Evolutionary conservation across 35 echinoderm and acorn worm genomes (phyloP).

Genomic region (Amphiura filiformis): DNA sequence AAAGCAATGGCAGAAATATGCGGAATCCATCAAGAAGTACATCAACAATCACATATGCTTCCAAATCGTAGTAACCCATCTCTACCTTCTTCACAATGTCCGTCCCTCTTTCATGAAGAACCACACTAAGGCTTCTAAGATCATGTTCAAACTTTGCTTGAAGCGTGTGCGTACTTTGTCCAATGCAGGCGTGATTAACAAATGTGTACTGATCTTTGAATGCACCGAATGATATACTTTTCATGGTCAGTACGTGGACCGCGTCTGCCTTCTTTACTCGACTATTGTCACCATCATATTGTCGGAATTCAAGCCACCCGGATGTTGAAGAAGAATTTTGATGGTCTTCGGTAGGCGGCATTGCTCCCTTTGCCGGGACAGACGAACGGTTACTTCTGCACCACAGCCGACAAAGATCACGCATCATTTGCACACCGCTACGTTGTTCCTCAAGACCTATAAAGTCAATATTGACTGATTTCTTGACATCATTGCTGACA

Average conservation of each 20-base stretch:
- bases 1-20: neutral
- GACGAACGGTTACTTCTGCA: neutral
- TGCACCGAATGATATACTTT: neutral
- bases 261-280: neutral
- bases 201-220: neutral
- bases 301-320: neutral
- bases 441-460: neutral
- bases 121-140: neutral
- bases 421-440: neutral
- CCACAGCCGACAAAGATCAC: neutral
- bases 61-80: neutral
- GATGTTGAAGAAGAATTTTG: neutral
- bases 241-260: neutral
- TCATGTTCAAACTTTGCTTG: neutral
- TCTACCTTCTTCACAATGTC: neutral
- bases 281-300: neutral
- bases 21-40: neutral
- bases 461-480: neutral
- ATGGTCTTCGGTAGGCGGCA: neutral
- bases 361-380: neutral
- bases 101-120: neutral
- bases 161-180: neutral
- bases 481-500: neutral
- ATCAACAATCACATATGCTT: neutral
- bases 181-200: neutral